Conservation (phyloP, 2,797 vertebrate genomes). For the Malurus leucopterus region DNA sequence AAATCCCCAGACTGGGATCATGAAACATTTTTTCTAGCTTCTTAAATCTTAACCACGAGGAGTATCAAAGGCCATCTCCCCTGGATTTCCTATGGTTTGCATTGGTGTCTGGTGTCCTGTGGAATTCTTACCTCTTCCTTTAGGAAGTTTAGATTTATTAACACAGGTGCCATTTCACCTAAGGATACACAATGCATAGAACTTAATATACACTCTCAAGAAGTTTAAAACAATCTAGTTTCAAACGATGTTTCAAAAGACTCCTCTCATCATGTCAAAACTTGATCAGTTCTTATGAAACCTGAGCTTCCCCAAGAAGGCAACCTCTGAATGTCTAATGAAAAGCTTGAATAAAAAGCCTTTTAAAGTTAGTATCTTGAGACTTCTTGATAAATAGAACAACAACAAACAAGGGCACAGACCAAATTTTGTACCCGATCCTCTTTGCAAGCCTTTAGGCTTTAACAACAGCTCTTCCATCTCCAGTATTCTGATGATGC, state of each 20-base stretch:
- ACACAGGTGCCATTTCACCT: background rate
- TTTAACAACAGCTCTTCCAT: background rate
- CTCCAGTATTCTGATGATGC: background rate
- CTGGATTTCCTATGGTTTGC: background rate
- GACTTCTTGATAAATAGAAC: background rate
- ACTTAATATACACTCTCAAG: background rate
- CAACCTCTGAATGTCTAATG: background rate
- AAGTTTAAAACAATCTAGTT: background rate
- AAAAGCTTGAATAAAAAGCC: background rate
- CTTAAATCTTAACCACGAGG: background rate
- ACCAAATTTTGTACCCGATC: background rate
- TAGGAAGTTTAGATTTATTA: background rate
- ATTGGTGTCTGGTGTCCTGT: background rate
- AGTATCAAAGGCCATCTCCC: background rate
- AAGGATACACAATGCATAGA: rapidly evolving
- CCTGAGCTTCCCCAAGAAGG: background rate
- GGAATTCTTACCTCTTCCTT: background rate
- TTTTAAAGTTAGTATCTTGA: background rate
- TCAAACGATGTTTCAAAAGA: background rate
- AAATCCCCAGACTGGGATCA: background rate
- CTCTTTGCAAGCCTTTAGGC: background rate
- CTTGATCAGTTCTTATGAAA: background rate
- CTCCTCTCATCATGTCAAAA: background rate
- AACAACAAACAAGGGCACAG: background rate
- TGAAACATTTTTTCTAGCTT: background rate